Base-by-base conservation (phyloP, 2,888 invertebrate species). In the Idaea biselata region DNA sequence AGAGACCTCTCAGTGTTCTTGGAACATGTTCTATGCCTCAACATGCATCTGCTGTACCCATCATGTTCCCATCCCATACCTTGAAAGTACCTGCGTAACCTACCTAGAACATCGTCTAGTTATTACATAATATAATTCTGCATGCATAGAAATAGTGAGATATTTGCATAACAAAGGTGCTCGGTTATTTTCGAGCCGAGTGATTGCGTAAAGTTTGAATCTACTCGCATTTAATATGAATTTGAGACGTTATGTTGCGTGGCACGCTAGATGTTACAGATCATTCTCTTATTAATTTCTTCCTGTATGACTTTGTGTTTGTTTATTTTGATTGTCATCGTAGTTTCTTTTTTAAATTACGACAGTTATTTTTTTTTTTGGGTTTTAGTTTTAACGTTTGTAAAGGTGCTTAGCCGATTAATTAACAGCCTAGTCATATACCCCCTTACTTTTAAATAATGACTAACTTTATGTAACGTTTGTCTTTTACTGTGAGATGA, bases 71-170 rank as follows among this genome's bases (percentile, higher is more conserved):
- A 25, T 25, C 1, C 25, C n/a, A 3, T 25, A 25, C 25, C 5
- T 25, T 25, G 25, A 44, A 14, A 44, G 44, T 33, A 11, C 14
- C 8, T 44, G 6, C 6, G 44, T 14, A 14, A 44, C 44, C 44
- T 44, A 44, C 44, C 44, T 44, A 7, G 8, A 44, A 44, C 11
- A 44, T 44, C 44, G 14, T 44, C 44, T 44, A 44, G 14, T 44
- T 44, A 44, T 44, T 44, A 11, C 44, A 44, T 44, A 44, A 44
- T 44, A 14, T 14, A 14, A 44, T 44, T 44, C 8, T 44, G 44
- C 44, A 44, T 44, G 44, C 44, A 44, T 44, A 44, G 44, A 44
- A 44, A 44, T 44, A 44, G 44, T 44, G 44, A 44, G 44, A 44
- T 44, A 44, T 44, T 44, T 44, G 44, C 44, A 44, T 44, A 44